Base-by-base conservation (phyloP, 1,140 invertebrate genomes). In the Cyclargus thomasi region DNA sequence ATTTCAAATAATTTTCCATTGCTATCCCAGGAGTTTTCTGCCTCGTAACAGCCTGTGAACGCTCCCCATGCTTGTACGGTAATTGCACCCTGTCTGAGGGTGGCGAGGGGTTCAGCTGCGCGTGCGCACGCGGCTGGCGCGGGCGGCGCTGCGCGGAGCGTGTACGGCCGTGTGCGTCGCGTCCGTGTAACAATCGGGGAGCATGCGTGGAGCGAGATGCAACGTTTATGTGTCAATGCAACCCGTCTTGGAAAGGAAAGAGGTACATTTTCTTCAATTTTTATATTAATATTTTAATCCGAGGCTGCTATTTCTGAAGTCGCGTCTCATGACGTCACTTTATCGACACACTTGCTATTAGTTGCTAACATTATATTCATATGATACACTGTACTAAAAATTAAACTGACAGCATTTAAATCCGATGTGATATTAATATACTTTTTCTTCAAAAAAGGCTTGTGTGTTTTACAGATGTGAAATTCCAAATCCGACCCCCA, bases 131-230 rank as follows among this genome's bases (percentile, higher is more conserved):
- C 10, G 94, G 94, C 7, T 95, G 93, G 80, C 89, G 88, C n/a
- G 94, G 94, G 5, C 69, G 82, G n/a, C 91, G 91, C 14, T 96
- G 95, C 79, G 92, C 93, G 21, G 90, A 93, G 70, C 91, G 92
- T 67, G 87, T 92, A n/a, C 92, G 92, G 55, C 94, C 95, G 0
- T 96, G 95, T 80, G 92, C 93, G 67, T 83, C 92, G 0, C 92
- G 93, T 69, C 95, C 95, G 1, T 96, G 95, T 82, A 93, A 94
- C 74, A 92, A 92, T 64, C 87, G 94, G 36, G 95, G 95, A 7
- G 91, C 92, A 53, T 96, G 95, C 79, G 83, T 92, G 0, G 93
- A 94, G 76, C 81, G 91, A 47, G 92, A 93, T 69, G 92, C 92
- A 11, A 88, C 89, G 0, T 95, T 94, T 76, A 84, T 92, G 36